Conservation (phyloP, 2,888 invertebrate genomes). For the Phalangium opilio region DNA sequence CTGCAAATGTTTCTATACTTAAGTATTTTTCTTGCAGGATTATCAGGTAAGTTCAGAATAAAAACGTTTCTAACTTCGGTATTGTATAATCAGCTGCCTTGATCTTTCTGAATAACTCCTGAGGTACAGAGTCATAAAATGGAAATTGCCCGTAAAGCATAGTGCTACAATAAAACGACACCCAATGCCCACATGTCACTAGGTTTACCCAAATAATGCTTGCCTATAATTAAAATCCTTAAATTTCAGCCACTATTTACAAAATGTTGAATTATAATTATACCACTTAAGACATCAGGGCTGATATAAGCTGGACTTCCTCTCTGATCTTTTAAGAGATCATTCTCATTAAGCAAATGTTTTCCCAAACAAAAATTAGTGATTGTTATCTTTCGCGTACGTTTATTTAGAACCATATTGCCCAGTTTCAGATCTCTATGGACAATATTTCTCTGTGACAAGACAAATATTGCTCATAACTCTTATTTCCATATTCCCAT, state of each 20-base stretch:
- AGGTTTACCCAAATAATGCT: constrained; percentile 60
- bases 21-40: too few relatives aligned
- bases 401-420: constrained; percentile 55
- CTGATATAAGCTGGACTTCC: constrained; percentile 68
- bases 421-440: constrained; percentile 61
- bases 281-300: constrained; percentile 56
- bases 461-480: not conserved
- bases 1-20: not conserved
- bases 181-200: constrained; percentile 72
- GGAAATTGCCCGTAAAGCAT: constrained; percentile 68
- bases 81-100: constrained; percentile 55
- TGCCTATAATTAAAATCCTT: constrained; percentile 28
- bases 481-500: too few relatives aligned
- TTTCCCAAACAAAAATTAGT: constrained; percentile 64
- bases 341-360: constrained; percentile 53
- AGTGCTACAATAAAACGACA: constrained; percentile 56
- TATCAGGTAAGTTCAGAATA: not conserved
- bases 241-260: not conserved
- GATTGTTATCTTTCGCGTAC: constrained; percentile 44
- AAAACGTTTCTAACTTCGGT: constrained; percentile 46
- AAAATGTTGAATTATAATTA: constrained; percentile 8
- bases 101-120: constrained; percentile 56
- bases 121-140: constrained; percentile 56
- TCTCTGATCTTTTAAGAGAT: constrained; percentile 54
- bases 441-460: constrained; percentile 51